Base-by-base conservation (phyloP, 2,888 invertebrate genomes). In the Achlya flavicornis region DNA sequence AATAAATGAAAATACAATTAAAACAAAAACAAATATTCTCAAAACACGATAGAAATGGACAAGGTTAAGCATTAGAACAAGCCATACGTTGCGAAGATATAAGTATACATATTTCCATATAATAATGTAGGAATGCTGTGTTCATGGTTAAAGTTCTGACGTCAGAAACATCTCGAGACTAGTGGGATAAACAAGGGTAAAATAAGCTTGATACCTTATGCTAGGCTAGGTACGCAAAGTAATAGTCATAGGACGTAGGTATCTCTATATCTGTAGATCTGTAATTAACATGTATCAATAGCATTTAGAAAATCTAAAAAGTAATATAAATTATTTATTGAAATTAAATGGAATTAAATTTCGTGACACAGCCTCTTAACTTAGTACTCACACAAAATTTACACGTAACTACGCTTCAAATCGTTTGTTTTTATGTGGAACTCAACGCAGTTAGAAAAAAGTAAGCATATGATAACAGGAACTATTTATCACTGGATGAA, bases 61-160 rank as follows among this genome's bases (percentile, higher is more conserved):
- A 46, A 46, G n/a, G 46, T 46, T 46, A n/a, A 14, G 10, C 41
- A 46, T n/a, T 4, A n/a, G 46, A 46, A 46, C 46, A 46, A 46
- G 46, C 48, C 16, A 14, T 16, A 48, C 48, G 16, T 48, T 35
- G 1, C n/a, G 3, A 46, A 46, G 4, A 46, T n/a, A 46, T 46
- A 46, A 46, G 58, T 35, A 43, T 43, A 41, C 5, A 43, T 60
- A 60, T 60, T 43, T 41, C 60, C n/a, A 41, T 60, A 19, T 41
- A 60, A 60, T 41, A 19, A 60, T 41, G 12, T 12, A 43, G 41
- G 60, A 60, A 60, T 60, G 41, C 12, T 60, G 60, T 41, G 41
- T 53, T 53, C 53, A 60, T 60, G 60, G 60, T 41, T 60, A 60
- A 53, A 19, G 60, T 19, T 41, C 60, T 60, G 60, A 60, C 60